These are phyloP conservation scores for Araneus ventricosus DNA, from an alignment of 1,140 invertebrate species.

Conservation along the genomic window DNA sequence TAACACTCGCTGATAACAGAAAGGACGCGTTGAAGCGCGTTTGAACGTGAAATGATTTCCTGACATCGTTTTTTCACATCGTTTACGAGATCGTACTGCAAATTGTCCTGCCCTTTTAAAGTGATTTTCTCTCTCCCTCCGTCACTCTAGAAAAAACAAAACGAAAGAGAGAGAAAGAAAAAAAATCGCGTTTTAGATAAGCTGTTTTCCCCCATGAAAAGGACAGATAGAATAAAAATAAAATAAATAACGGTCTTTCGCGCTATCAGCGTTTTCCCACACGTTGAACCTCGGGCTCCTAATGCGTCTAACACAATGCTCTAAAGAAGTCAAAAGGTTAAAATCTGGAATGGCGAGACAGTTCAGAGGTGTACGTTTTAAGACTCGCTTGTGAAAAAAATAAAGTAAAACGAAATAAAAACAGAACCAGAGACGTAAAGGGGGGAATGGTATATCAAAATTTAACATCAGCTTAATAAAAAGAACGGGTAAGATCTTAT, in stretches of 20 bases:
- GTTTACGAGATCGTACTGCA: conserved; percentile 40
- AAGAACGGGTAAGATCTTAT: too few relatives aligned
- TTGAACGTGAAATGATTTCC: conserved; percentile 44
- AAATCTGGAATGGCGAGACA: conserved; percentile 41
- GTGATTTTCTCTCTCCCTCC: neutral
- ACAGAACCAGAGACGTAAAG: neutral
- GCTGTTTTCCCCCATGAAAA: neutral
- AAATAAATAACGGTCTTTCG: neutral
- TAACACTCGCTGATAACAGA: neutral
- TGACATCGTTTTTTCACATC: conserved; percentile 57
- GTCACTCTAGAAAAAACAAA: neutral
- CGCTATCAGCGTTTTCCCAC: conserved; percentile 50
- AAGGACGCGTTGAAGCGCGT: conserved; percentile 19
- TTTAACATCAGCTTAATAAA: neutral
- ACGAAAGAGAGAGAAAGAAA: neutral
- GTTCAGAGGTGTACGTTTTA: neutral
- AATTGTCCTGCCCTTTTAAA: conserved; percentile 4
- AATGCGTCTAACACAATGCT: conserved; percentile 55
- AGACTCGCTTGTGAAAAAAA: neutral
- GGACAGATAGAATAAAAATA: neutral
- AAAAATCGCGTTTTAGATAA: neutral
- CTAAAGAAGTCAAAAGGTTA: conserved; percentile 69
- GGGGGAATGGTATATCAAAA: neutral
- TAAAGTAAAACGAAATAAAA: neutral
- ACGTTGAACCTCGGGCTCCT: conserved; percentile 5